A percentile compares a stretch with the other conserved stretches of the same genome.
Evolutionary conservation across 1,140 invertebrate genomes (phyloP).

Genomic region (Elymnias hypermnestra): DNA sequence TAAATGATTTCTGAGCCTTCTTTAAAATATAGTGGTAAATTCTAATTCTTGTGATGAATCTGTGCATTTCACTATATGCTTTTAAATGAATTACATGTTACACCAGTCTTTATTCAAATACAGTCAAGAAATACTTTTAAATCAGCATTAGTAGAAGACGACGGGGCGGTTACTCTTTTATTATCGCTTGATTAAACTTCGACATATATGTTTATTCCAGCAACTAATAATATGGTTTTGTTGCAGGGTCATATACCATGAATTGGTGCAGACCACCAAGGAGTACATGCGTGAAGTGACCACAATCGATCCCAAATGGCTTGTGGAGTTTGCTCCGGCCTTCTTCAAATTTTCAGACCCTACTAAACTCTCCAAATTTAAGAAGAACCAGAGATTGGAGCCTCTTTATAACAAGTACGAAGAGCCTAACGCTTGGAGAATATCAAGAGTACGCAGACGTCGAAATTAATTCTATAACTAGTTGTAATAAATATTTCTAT

Average conservation of each 20-base stretch:
- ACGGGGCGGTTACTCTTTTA: too few species aligned
- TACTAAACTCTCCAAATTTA: constrained; percentile 98
- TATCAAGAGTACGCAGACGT: constrained; percentile 93
- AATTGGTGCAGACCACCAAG: constrained; percentile 98
- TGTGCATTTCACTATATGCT: too few species aligned
- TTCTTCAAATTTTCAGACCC: constrained; percentile 99
- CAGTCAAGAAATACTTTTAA: too few species aligned
- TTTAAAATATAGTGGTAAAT: too few species aligned
- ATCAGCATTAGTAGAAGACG: too few species aligned
- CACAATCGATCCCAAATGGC: constrained; percentile 99
- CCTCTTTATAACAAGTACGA: constrained; percentile 99
- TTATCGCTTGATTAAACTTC: too few species aligned
- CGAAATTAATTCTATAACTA: constrained; percentile 88
- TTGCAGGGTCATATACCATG: constrained; percentile 97
- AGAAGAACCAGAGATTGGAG: constrained; percentile 98
- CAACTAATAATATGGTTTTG: too few species aligned
- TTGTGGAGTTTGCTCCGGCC: constrained; percentile 99
- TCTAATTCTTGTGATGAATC: too few species aligned
- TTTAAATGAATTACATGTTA: too few species aligned
- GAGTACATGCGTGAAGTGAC: constrained; percentile 99
- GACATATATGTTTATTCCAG: too few species aligned
- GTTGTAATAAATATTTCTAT: constrained; percentile 1
- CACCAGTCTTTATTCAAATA: too few species aligned
- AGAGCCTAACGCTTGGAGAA: constrained; percentile 99
- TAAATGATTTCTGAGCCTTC: too few species aligned